Conservation (phyloP, 2,888 invertebrate genomes). For the Ganaspis brasiliensis region DNA sequence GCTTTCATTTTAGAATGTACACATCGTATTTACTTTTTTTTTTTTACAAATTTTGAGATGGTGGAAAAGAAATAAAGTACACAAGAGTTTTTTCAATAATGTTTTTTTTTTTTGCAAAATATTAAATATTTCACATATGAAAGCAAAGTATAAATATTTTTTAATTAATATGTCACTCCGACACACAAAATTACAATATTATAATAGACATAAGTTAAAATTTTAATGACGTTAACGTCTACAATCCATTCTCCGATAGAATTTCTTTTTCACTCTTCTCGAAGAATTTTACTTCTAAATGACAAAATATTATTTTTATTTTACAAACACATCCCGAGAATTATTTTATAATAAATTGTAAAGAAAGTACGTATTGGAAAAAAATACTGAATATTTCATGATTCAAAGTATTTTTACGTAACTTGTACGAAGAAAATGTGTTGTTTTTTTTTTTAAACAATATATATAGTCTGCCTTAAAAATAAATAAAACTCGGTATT, state of each 20-base stretch:
- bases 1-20: neutral
- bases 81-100: neutral
- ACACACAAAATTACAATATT: neutral
- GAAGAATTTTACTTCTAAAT: conserved; percentile 16
- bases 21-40: no score
- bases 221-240: conserved; percentile 24
- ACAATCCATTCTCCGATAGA: conserved; percentile 22
- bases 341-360: no score
- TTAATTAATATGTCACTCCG: neutral
- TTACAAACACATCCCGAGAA: no score
- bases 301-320: neutral
- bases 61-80: neutral
- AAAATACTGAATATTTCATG: conserved; percentile 7
- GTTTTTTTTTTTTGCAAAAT: conserved; percentile 10
- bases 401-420: conserved; percentile 2
- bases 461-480: neutral
- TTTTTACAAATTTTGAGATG: no score
- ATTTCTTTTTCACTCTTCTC: conserved; percentile 11
- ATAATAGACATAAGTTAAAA: conserved; percentile 4
- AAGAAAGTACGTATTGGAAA: neutral
- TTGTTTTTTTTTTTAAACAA: neutral
- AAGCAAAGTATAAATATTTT: conserved; percentile 14
- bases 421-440: neutral
- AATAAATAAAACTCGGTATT: conserved; percentile 29
- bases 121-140: conserved; percentile 35